phyloP scores from a whole-genome alignment of 2,113 vertebrate genomes.

The Coptodon rendalli region DNA sequence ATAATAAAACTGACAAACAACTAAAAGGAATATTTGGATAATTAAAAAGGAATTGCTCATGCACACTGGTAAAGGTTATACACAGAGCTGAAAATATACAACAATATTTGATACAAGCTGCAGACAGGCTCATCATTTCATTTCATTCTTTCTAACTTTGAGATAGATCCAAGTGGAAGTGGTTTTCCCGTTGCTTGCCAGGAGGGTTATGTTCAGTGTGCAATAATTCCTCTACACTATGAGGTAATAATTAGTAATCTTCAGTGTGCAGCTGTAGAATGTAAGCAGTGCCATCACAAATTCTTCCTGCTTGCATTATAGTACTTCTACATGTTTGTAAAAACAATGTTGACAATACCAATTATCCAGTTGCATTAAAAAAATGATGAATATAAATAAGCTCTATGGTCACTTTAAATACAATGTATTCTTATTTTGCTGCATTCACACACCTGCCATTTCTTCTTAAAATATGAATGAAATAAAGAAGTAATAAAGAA shows the following conservation, averaged over 20 bases:
- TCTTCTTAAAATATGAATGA: neutral
- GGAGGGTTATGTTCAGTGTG: constrained; percentile 31
- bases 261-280: constrained; percentile 21
- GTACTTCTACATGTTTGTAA: neutral
- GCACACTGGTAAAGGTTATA: neutral
- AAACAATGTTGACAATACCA: neutral
- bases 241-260: constrained; percentile 51
- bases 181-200: constrained; percentile 27
- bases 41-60: neutral
- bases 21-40: neutral
- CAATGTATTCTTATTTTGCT: neutral
- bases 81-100: neutral
- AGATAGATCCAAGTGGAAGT: constrained; percentile 5
- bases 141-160: neutral
- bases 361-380: neutral
- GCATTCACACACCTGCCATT: neutral
- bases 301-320: neutral
- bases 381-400: neutral
- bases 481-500: neutral
- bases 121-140: neutral
- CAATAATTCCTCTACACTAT: constrained; percentile 26
- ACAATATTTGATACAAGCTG: neutral
- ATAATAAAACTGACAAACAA: neutral
- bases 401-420: neutral
- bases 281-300: constrained; percentile 17